Evolutionary conservation across 1,140 invertebrate genomes (phyloP).

Genomic region (Diorhabda elongata): DNA sequence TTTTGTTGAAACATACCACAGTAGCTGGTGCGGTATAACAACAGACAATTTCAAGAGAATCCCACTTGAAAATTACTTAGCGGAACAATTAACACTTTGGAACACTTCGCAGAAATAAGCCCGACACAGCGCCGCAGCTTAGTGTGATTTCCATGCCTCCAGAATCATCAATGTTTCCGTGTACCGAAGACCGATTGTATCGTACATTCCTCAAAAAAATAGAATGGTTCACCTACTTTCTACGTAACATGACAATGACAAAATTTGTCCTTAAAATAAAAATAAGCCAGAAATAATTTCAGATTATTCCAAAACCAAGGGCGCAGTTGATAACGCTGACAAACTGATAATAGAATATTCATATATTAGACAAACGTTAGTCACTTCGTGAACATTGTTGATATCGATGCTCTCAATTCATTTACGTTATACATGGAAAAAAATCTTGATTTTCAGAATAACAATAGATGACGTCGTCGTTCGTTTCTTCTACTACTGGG

Average conservation of each 20-base stretch:
- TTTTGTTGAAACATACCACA: not conserved
- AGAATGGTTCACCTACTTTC: slow-evolving; percentile 34
- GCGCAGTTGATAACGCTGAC: slow-evolving; percentile 19
- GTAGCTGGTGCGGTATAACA: slow-evolving; percentile 17
- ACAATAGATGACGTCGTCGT: no score
- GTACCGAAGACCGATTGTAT: slow-evolving; percentile 32
- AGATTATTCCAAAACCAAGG: slow-evolving; percentile 24
- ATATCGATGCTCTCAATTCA: no score
- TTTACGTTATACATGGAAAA: no score
- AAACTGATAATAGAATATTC: no score
- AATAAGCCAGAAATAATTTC: slow-evolving; percentile 42
- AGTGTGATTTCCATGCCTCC: not conserved
- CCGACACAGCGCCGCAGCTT: slow-evolving; percentile 4
- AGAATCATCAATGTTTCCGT: slow-evolving; percentile 34
- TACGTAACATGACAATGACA: slow-evolving; percentile 21
- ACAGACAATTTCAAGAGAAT: slow-evolving; percentile 25
- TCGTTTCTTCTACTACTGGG: no score
- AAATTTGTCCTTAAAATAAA: no score
- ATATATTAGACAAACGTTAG: no score
- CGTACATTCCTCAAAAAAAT: slow-evolving; percentile 34
- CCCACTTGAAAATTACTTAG: slow-evolving; percentile 28
- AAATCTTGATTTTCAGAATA: no score
- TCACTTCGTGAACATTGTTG: no score
- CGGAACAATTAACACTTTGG: slow-evolving; percentile 28
- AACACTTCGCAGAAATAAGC: slow-evolving; percentile 39